These are phyloP conservation scores for Meriones unguiculatus DNA, from an alignment of 2,113 vertebrate genomes.

Conservation along the genomic window DNA sequence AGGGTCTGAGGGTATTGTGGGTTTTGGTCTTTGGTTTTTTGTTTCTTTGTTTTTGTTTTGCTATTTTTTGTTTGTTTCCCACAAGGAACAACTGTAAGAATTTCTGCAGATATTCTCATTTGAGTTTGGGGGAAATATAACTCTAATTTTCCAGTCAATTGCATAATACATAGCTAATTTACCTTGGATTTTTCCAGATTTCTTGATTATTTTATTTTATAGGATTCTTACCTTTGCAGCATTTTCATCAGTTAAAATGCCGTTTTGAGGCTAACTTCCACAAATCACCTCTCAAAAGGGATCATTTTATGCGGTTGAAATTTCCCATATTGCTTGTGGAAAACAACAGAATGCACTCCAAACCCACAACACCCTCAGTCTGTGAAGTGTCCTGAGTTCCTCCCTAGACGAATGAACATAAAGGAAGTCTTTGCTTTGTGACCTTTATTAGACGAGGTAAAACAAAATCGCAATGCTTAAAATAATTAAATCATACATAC, in stretches of 20 bases:
- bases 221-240: neutral
- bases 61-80: neutral
- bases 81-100: neutral
- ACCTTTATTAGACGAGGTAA: slow-evolving; percentile 43
- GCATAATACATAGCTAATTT: neutral
- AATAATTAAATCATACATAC: slow-evolving; percentile 46
- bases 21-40: neutral
- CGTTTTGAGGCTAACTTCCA: neutral
- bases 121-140: neutral
- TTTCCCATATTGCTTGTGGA: neutral
- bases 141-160: neutral
- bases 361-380: neutral
- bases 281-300: neutral
- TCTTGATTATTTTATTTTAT: neutral
- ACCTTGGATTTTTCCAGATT: neutral
- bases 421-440: slow-evolving; percentile 19
- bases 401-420: slow-evolving; percentile 40
- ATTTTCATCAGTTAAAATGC: neutral
- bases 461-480: slow-evolving; percentile 37
- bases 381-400: neutral
- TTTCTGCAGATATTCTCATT: neutral
- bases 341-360: neutral
- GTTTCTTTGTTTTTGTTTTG: neutral
- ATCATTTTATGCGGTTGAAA: neutral
- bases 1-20: neutral